A percentile compares a stretch with the other conserved stretches of the same genome.
phyloP scores from a whole-genome alignment of 2,113 vertebrate species.

The Colistium nudipinnis region DNA sequence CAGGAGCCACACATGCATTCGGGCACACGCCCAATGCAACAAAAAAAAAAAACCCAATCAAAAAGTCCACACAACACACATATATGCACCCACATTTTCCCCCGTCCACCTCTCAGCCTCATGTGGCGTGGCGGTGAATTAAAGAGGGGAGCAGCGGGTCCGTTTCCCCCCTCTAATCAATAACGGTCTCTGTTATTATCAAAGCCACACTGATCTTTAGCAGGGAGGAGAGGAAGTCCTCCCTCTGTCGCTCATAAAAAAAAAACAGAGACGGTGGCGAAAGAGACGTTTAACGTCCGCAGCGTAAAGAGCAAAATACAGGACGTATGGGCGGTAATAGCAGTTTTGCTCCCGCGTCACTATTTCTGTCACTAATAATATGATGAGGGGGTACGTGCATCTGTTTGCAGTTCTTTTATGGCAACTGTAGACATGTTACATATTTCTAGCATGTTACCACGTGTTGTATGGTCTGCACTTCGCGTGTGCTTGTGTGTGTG shows the following conservation, averaged over 20 bases:
- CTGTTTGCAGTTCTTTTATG: slow-evolving; percentile 46
- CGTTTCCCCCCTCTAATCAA: slow-evolving; percentile 70
- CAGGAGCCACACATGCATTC: neutral
- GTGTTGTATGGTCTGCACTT: neutral
- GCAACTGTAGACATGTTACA: slow-evolving; percentile 13
- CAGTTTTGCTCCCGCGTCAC: slow-evolving; percentile 15
- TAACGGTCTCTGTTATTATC: slow-evolving; percentile 75
- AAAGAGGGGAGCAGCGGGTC: slow-evolving; percentile 54
- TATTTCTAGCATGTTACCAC: slow-evolving; percentile 15
- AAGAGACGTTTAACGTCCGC: slow-evolving; percentile 39
- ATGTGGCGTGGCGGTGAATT: slow-evolving; percentile 46
- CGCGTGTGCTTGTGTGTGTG: neutral
- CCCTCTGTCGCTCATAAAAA: slow-evolving; percentile 53
- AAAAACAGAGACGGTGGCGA: slow-evolving; percentile 36
- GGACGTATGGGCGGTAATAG: slow-evolving; percentile 34
- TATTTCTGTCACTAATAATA: slow-evolving; percentile 47
- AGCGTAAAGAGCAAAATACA: slow-evolving; percentile 47
- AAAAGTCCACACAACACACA: neutral
- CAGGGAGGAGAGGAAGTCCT: slow-evolving; percentile 61
- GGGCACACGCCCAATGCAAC: neutral
- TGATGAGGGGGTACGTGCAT: slow-evolving; percentile 37
- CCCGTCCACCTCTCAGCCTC: slow-evolving; percentile 22
- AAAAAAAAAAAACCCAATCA: neutral
- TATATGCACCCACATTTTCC: neutral
- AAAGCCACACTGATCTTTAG: slow-evolving; percentile 67